A percentile compares a stretch with the other conserved stretches of the same genome.
Evolutionary conservation across 2,797 vertebrate species (phyloP).

Genomic region (Morus bassanus): DNA sequence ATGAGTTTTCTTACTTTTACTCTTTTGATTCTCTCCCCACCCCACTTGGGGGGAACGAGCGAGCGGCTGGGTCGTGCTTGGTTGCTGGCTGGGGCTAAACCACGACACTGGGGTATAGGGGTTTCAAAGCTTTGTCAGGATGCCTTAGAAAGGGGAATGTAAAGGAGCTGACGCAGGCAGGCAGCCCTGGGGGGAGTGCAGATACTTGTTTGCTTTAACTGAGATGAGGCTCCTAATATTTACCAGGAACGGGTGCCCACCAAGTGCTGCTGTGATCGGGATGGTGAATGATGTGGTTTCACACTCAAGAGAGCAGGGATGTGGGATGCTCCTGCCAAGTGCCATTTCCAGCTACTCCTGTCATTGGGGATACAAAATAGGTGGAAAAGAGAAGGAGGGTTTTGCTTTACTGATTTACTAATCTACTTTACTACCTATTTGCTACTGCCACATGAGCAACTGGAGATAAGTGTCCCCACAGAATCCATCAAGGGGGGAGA

Average conservation of each 20-base stretch:
- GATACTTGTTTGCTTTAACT: neutral
- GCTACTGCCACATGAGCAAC: neutral
- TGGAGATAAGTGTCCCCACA: neutral
- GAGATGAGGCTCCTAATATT: neutral
- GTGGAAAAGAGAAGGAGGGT: neutral
- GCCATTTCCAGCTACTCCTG: neutral
- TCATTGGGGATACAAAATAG: neutral
- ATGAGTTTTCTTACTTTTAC: too few relatives aligned
- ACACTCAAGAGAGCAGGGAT: neutral
- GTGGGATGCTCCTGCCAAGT: neutral
- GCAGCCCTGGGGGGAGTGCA: neutral
- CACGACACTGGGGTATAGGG: neutral
- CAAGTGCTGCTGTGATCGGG: neutral
- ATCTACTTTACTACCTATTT: neutral
- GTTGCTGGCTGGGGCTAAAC: too few relatives aligned
- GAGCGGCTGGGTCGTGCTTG: too few relatives aligned
- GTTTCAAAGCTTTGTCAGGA: neutral
- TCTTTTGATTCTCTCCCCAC: too few relatives aligned
- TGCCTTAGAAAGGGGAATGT: neutral
- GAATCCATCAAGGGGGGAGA: neutral
- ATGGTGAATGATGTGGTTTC: neutral
- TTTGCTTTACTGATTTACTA: neutral
- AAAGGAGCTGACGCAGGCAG: neutral
- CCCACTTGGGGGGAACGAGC: too few relatives aligned
- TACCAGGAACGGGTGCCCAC: neutral